A percentile compares a stretch with the other conserved stretches of the same genome.
phyloP scores from a whole-genome alignment of 2,113 vertebrate genomes.

The Tetraodon nigroviridis region DNA sequence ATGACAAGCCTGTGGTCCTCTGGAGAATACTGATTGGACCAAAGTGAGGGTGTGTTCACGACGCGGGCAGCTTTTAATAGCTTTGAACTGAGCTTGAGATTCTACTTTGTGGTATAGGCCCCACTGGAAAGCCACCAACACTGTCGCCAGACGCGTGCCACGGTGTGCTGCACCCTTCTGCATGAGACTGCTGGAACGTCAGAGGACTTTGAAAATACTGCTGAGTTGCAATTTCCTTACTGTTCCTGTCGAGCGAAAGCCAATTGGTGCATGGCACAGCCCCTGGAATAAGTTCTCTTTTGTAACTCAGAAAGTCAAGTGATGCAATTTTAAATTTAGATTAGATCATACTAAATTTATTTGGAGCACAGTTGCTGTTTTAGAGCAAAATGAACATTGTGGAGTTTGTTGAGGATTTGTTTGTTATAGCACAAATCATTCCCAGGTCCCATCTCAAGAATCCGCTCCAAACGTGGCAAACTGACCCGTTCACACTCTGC shows the following conservation, averaged over 20 bases:
- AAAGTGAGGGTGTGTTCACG: slow-evolving; percentile 73
- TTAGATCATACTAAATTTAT: not conserved
- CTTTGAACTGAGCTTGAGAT: slow-evolving; percentile 67
- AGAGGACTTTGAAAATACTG: slow-evolving; percentile 41
- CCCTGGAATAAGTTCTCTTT: slow-evolving; percentile 33
- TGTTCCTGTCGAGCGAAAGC: slow-evolving; percentile 23
- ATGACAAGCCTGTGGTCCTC: slow-evolving; percentile 63
- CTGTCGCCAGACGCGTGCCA: slow-evolving; percentile 50
- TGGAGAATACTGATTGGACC: slow-evolving; percentile 66
- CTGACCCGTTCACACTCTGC: too few relatives aligned
- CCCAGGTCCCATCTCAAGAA: too few relatives aligned
- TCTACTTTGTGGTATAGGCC: slow-evolving; percentile 60
- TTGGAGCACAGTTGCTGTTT: not conserved
- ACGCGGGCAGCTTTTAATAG: slow-evolving; percentile 68
- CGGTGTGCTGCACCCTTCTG: slow-evolving; percentile 19
- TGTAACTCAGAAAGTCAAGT: slow-evolving; percentile 6
- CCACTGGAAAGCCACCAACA: slow-evolving; percentile 44
- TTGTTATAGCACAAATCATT: too few relatives aligned
- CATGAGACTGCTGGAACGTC: slow-evolving; percentile 37
- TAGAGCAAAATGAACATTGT: slow-evolving; percentile 9
- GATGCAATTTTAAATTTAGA: slow-evolving; percentile 24
- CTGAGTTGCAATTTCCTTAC: slow-evolving; percentile 50
- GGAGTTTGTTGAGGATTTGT: slow-evolving; percentile 41
- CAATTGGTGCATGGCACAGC: slow-evolving; percentile 34
- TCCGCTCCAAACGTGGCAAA: too few relatives aligned